Conservation (phyloP, 2,888 invertebrate genomes). For the Arctia plantaginis region DNA sequence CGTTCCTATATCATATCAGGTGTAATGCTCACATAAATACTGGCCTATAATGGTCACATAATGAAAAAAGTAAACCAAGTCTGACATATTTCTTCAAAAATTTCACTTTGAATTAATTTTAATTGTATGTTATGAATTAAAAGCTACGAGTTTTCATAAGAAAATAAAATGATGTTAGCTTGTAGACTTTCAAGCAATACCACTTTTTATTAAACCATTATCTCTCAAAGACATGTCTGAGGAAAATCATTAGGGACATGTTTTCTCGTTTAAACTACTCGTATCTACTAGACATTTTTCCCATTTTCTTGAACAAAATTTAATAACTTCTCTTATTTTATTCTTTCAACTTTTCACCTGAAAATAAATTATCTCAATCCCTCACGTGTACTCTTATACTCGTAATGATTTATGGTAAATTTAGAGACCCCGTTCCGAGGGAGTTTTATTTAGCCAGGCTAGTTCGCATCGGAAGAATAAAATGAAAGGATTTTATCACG, state of each 20-base stretch:
- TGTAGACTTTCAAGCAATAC: slow-evolving; percentile 41
- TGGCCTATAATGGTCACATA: background rate
- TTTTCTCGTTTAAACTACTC: slow-evolving; percentile 42
- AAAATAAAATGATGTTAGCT: slow-evolving; percentile 31
- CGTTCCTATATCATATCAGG: too few species aligned
- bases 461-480: slow-evolving; percentile 33
- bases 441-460: slow-evolving; percentile 40
- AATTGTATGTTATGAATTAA: background rate
- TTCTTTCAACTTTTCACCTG: slow-evolving; percentile 46
- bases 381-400: slow-evolving; percentile 51
- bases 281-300: slow-evolving; percentile 38
- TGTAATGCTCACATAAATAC: background rate
- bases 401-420: slow-evolving; percentile 51
- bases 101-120: background rate
- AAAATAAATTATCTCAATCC: slow-evolving; percentile 53
- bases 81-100: background rate
- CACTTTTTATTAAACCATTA: too few species aligned
- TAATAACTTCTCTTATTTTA: slow-evolving; percentile 42
- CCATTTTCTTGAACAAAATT: slow-evolving; percentile 37
- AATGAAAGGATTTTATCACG: slow-evolving; percentile 29
- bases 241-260: slow-evolving; percentile 30
- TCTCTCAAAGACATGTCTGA: slow-evolving; percentile 40
- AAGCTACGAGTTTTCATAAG: background rate
- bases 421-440: slow-evolving; percentile 36
- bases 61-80: background rate